These are phyloP conservation scores for Pipistrellus nathusii DNA, from an alignment of 2,797 vertebrate genomes.

Conservation along the genomic window DNA sequence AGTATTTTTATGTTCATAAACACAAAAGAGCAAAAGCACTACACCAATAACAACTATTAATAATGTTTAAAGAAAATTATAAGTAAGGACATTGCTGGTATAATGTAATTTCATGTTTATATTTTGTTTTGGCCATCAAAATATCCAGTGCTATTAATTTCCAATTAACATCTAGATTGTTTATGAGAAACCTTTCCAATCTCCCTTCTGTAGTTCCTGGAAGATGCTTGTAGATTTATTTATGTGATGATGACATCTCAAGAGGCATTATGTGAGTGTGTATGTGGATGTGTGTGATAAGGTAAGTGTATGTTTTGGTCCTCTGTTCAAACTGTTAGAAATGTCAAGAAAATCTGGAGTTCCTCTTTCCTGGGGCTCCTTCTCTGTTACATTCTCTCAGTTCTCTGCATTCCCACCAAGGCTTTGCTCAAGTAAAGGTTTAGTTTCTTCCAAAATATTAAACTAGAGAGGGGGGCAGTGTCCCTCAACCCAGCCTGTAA, in stretches of 20 bases:
- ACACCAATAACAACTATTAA: not conserved
- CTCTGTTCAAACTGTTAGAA: not conserved
- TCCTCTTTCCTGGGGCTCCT: not conserved
- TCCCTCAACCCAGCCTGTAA: too few species aligned
- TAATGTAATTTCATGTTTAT: not conserved
- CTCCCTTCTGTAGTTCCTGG: not conserved
- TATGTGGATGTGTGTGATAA: not conserved
- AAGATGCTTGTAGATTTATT: not conserved
- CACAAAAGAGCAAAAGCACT: not conserved
- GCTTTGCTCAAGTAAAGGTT: not conserved
- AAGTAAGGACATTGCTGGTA: not conserved
- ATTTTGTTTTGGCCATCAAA: not conserved
- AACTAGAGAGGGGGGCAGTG: too few species aligned
- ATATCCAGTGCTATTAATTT: not conserved
- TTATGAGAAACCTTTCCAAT: not conserved
- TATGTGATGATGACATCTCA: not conserved
- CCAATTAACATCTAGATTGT: not conserved
- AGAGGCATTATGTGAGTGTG: not conserved
- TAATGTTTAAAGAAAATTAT: not conserved
- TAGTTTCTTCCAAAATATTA: conserved; percentile 12
- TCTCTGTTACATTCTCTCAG: not conserved
- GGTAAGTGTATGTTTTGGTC: not conserved
- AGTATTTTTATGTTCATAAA: not conserved
- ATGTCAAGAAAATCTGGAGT: not conserved
- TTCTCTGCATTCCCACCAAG: not conserved